Evolutionary conservation across 2,797 vertebrate species (phyloP), one percentile per base, ranked within the genome.

Genomic region (Danio albolineatus): DNA sequence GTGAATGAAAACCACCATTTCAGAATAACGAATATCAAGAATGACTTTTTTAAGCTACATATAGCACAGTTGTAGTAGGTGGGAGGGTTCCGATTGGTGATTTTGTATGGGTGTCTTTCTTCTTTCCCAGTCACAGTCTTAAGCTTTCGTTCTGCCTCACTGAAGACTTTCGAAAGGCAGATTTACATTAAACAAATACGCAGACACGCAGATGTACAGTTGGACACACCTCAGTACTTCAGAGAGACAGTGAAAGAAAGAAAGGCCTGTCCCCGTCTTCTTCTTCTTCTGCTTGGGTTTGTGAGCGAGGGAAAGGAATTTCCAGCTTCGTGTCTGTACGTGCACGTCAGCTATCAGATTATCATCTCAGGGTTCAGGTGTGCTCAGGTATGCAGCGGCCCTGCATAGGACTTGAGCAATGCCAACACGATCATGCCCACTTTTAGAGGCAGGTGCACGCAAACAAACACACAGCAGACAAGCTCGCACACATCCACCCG

Each of bases 321-420:
- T 79, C 46, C 67, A 80, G 54, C 53, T 76, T 89, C 86, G 56
- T 85, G 86, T 85, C 82, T 16, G 9, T 86, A 89, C 86, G 79
- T 88, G 87, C 84, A 81, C 7, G 64, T 80, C 85, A 87, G 82
- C 85, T 91, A 91, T 91, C 90, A 84, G 82, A 79, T 59, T 78
- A 78, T 91, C 85, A 70, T 80, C 89, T 83, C 82, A 83, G 66
- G 81, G 73, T 61, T 86, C 36, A 84, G 90, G 89, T 91, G 78
- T 54, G 69, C 59, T 79, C 41, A 72, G 77, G 78, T 65, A 79
- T 79, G 78, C 78, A 44, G 41, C 38, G 4, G 12, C 17, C 44
- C 76, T 60, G 76, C 44, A 5, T 62, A 38, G 17, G 44, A 71
- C 66, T 69, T 71, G 76, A 71, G 76, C 57, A 71, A 51, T 61